These are phyloP conservation scores for Syrista parreyssii DNA, from an alignment of 2,888 invertebrate genomes.

Conservation along the genomic window DNA sequence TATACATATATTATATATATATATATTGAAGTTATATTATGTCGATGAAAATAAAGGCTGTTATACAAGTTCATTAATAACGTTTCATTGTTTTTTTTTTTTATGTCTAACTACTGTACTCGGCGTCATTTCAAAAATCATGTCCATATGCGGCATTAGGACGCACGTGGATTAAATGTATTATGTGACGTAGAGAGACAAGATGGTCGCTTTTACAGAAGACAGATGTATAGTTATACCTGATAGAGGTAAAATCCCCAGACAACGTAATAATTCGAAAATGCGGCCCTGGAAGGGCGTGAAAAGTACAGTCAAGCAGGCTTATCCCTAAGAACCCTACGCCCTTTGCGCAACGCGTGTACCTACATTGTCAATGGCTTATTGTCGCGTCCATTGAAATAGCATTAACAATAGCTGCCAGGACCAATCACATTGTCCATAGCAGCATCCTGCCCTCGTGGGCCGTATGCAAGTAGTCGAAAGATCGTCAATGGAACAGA, in stretches of 20 bases:
- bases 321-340: constrained; percentile 38
- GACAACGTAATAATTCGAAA: constrained; percentile 13
- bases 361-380: constrained; percentile 53
- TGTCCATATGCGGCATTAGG: not conserved
- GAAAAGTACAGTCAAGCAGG: constrained; percentile 63
- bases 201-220: not conserved
- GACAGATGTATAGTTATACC: not conserved
- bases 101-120: not conserved
- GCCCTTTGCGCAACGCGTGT: constrained; percentile 53
- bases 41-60: constrained; percentile 58
- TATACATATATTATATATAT: constrained; percentile 14
- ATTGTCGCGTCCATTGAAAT: constrained; percentile 61
- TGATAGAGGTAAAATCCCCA: not conserved
- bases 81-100: not conserved
- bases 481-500: not conserved
- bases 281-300: constrained; percentile 50
- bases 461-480: constrained; percentile 1
- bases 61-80: constrained; percentile 48
- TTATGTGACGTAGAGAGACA: not conserved
- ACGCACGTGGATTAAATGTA: not conserved
- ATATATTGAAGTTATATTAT: constrained; percentile 17
- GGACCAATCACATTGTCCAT: constrained; percentile 51
- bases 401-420: constrained; percentile 45
- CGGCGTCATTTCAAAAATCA: not conserved
- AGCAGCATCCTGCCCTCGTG: constrained; percentile 34